These are phyloP conservation scores for Hafferia zeledoni DNA, from an alignment of 2,797 vertebrate genomes.

Conservation along the genomic window DNA sequence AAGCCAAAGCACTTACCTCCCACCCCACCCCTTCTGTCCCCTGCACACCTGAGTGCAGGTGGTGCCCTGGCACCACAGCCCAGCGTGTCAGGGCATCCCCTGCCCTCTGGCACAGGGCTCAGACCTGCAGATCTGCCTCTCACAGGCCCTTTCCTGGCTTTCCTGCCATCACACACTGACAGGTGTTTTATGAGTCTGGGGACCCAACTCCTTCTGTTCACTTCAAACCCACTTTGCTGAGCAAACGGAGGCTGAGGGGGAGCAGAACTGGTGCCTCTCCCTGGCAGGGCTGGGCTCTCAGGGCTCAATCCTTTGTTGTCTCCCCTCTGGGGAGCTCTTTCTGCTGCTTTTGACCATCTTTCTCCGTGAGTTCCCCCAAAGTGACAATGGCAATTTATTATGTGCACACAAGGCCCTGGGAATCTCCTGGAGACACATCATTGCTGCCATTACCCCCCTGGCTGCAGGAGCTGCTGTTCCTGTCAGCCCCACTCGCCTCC, in stretches of 20 bases:
- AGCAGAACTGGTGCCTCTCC: background rate
- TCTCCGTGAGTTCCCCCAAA: conserved; percentile 40
- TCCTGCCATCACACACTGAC: background rate
- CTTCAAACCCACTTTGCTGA: conserved; percentile 1
- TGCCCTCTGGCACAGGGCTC: background rate
- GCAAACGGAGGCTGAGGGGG: background rate
- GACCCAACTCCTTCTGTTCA: background rate
- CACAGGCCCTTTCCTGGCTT: background rate
- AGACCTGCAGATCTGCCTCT: background rate
- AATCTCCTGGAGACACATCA: conserved; percentile 40
- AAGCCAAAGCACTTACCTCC: background rate
- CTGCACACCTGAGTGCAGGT: background rate
- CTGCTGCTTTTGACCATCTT: background rate
- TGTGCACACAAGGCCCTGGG: background rate
- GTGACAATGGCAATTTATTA: conserved; percentile 56
- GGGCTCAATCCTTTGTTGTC: background rate
- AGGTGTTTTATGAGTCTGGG: background rate
- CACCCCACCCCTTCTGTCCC: accelerated
- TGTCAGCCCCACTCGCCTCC: conserved; percentile 28
- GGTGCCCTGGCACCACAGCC: accelerated
- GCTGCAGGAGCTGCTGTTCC: background rate
- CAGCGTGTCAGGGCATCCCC: background rate
- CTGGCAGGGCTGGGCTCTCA: background rate
- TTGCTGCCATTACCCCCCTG: conserved; percentile 37
- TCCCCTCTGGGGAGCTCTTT: background rate